Base-by-base conservation (phyloP, 1,140 invertebrate genomes). In the Nymphalis io region DNA sequence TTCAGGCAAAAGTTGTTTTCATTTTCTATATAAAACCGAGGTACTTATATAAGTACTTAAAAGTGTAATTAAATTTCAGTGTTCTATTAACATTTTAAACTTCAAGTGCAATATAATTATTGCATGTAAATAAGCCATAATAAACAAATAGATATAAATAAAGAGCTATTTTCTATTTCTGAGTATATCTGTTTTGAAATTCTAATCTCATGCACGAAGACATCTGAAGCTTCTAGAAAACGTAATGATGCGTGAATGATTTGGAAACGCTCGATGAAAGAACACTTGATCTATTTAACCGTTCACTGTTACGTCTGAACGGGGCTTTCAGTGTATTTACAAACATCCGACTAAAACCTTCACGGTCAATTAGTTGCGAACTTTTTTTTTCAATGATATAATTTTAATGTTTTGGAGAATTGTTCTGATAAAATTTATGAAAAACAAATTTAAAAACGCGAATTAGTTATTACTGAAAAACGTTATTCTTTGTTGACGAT, bases 171-270 rank as follows among this genome's bases (percentile, higher is more conserved):
- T 62, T 76, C 69, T 38, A 63, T 73, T 81, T 79, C 76, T 63
- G 63, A 63, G 72, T 75, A 79, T 63, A 44, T 68, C 51, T 76
- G 70, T 73, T 83, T 80, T 78, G 75, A 75, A 81, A 83, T 83
- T 79, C 66, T 79, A 84, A 83, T 85, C 55, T 78, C 63, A 72
- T 74, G 68, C 67, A 33, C 73, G 73, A 75, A 70, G 70, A 75
- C 61, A 27, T 57, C 58, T 66, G 65, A 62, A 68, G 58, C 62
- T 76, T 64, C 67, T 74, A 55, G 59, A 64, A 59, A 42, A 68
- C 16, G 53, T 80, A 84, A 83, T 85, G 83, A 78, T 75, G 83
- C 82, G 80, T 82, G 70, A 80, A 80, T 73, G 67, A 80, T 80
- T 72, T 74, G 74, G 64, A 75, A 79, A 76, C 68, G 79, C 61